Percentiles rank a stretch among this genome's conserved stretches.
Conservation (phyloP, 2,113 vertebrate genomes). For the Sinocyclocheilus grahami region DNA sequence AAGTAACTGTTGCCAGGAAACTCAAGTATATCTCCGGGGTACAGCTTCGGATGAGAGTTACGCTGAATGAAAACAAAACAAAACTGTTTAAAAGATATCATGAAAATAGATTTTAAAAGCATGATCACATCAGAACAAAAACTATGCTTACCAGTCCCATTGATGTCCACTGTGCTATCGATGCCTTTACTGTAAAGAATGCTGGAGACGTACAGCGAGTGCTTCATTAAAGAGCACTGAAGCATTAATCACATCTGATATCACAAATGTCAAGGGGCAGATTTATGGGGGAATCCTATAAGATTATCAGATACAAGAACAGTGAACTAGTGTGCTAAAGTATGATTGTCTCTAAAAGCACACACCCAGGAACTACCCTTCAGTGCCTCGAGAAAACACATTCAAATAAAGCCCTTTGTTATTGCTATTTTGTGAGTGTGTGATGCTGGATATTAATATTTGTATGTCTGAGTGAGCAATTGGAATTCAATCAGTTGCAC, state of each 20-base stretch:
- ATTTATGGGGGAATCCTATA: no score
- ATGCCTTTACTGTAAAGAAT: background rate
- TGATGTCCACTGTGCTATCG: background rate
- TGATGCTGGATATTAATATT: background rate
- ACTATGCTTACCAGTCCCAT: slow-evolving; percentile 58
- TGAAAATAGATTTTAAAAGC: background rate
- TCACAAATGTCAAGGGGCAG: background rate
- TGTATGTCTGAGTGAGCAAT: no score
- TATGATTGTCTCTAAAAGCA: background rate
- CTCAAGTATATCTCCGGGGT: slow-evolving; percentile 79
- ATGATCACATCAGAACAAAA: background rate
- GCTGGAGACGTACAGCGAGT: background rate
- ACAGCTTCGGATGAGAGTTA: slow-evolving; percentile 62
- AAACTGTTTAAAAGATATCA: no score
- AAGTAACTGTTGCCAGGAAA: slow-evolving; percentile 76
- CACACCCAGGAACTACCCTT: slow-evolving; percentile 42
- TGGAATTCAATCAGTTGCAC: no score
- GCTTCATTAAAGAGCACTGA: slow-evolving; percentile 8
- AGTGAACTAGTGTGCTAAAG: background rate
- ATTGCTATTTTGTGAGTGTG: background rate
- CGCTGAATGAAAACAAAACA: slow-evolving; percentile 53
- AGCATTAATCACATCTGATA: slow-evolving; percentile 1
- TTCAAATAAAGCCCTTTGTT: background rate
- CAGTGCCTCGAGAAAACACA: background rate
- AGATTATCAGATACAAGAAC: background rate